Percentiles rank a stretch among this genome's conserved stretches.
These are phyloP conservation scores for Oreohelix idahoensis DNA, from an alignment of 1,140 invertebrate genomes.

Conservation along the genomic window DNA sequence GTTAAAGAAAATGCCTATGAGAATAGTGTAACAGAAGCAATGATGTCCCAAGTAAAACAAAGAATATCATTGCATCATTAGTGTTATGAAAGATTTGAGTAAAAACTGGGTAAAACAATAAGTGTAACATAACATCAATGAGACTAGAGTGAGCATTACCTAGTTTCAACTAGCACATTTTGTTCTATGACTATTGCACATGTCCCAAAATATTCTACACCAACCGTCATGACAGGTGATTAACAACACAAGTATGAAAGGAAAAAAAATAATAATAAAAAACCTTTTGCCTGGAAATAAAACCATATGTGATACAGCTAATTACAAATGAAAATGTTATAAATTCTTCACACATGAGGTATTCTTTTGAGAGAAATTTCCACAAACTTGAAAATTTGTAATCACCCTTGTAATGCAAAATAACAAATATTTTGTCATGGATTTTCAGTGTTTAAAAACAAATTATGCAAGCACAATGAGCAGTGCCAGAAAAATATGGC, in stretches of 20 bases:
- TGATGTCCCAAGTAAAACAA: too few species aligned
- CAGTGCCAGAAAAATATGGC: too few species aligned
- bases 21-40: too few species aligned
- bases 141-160: not conserved
- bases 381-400: too few species aligned
- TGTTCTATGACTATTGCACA: not conserved
- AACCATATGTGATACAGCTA: not conserved
- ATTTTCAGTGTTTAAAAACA: too few species aligned
- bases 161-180: not conserved
- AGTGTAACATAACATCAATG: not conserved
- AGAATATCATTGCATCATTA: not conserved
- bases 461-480: too few species aligned
- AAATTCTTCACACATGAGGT: not conserved
- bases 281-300: too few species aligned
- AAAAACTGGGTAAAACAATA: not conserved
- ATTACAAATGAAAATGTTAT: not conserved
- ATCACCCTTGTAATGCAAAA: too few species aligned
- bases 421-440: too few species aligned
- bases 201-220: not conserved
- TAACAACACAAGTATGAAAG: not conserved
- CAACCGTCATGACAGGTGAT: not conserved
- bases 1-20: too few species aligned
- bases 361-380: not conserved
- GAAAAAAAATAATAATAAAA: too few species aligned
- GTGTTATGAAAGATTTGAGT: not conserved